A percentile compares a stretch with the other conserved stretches of the same genome.
phyloP scores from a whole-genome alignment of 1,140 invertebrate genomes.

The Babylonia areolata region DNA sequence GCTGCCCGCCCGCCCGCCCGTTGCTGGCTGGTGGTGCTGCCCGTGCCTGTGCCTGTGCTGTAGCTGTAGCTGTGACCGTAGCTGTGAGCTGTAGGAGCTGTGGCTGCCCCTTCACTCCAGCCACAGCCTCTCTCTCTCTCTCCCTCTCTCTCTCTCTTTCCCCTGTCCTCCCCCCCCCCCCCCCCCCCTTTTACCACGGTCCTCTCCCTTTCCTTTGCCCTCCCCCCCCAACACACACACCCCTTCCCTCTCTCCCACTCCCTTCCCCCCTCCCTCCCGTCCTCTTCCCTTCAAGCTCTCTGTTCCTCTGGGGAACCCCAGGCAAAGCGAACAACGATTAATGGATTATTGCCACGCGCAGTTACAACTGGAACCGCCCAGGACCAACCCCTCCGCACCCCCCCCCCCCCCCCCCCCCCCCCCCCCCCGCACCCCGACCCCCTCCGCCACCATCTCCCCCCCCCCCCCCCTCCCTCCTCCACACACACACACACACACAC shows the following conservation, averaged over 20 bases:
- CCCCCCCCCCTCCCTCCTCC: background rate
- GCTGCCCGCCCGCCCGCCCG: no score
- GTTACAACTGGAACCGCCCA: constrained; percentile 26
- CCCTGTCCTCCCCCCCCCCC: background rate
- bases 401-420: background rate
- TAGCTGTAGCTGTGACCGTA: no score
- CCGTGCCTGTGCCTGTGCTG: no score
- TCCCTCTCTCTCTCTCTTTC: background rate
- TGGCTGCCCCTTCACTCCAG: no score
- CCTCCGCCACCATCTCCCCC: background rate
- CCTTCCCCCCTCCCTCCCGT: background rate
- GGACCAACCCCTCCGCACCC: background rate
- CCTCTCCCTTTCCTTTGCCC: background rate
- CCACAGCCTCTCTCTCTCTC: no score
- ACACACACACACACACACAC: no score
- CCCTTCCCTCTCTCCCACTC: background rate
- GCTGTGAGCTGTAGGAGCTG: no score
- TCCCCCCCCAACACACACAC: background rate
- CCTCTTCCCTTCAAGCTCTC: background rate
- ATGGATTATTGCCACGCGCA: constrained; percentile 29
- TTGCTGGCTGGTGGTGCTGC: no score
- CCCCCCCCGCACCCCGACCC: background rate
- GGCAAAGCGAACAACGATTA: constrained; percentile 18
- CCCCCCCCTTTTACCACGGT: background rate
- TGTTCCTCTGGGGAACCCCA: background rate